These are phyloP conservation scores for Drosophila simulans DNA, from an alignment of 1,140 invertebrate genomes.

Conservation along the genomic window DNA sequence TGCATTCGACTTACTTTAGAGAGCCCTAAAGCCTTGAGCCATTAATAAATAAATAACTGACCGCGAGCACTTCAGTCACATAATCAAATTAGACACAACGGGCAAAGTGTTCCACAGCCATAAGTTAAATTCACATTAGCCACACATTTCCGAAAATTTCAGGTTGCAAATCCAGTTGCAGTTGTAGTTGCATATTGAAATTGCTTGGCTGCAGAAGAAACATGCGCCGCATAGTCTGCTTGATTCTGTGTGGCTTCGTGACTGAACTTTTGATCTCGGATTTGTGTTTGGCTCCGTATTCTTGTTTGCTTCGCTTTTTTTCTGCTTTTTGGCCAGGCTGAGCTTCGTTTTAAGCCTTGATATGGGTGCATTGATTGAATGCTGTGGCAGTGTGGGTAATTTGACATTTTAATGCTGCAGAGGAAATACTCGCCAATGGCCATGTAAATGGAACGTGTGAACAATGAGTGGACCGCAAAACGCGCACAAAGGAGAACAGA, in stretches of 20 bases:
- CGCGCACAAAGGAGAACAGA: conserved; percentile 32
- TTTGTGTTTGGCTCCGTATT: conserved; percentile 36
- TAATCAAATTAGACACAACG: conserved; percentile 21
- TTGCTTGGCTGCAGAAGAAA: conserved; percentile 29
- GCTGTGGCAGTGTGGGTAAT: conserved; percentile 47
- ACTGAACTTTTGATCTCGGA: conserved; percentile 77
- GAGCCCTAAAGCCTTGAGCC: neutral
- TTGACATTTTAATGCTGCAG: conserved; percentile 76
- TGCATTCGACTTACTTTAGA: neutral
- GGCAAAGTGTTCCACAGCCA: conserved; percentile 14
- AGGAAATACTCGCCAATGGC: conserved; percentile 70
- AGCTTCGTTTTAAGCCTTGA: conserved; percentile 37
- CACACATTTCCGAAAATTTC: conserved; percentile 36
- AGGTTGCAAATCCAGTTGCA: conserved; percentile 29
- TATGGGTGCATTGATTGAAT: conserved; percentile 77
- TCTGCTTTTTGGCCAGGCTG: conserved; percentile 47
- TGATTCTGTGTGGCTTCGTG: conserved; percentile 70
- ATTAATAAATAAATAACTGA: neutral
- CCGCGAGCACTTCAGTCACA: conserved; percentile 12
- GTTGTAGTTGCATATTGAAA: conserved; percentile 38
- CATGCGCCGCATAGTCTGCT: conserved; percentile 58
- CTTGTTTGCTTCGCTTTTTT: conserved; percentile 15
- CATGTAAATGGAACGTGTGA: conserved; percentile 80
- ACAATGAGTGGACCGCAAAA: conserved; percentile 56
- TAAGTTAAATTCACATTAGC: conserved; percentile 51